These are phyloP conservation scores for Axinella damicornis DNA, from an alignment of 37 sponge, comb jelly and placozoan species.

Conservation along the genomic window DNA sequence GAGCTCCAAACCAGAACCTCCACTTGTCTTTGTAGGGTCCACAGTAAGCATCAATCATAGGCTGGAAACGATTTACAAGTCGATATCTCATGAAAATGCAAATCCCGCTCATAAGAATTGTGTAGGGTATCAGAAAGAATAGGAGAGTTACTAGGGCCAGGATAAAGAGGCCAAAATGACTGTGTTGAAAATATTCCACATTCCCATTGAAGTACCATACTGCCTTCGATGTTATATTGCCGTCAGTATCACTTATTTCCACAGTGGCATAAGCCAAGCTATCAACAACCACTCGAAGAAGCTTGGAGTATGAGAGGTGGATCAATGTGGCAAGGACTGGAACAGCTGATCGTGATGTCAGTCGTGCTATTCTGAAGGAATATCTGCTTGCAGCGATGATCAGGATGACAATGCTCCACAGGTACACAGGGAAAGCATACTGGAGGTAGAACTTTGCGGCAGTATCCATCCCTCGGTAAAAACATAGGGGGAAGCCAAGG, in stretches of 20 bases:
- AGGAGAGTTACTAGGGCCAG: background rate
- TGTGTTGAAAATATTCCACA: background rate
- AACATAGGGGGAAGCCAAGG: constrained; percentile 19
- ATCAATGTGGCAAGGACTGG: constrained; percentile 55
- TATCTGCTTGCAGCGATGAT: background rate
- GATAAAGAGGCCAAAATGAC: background rate
- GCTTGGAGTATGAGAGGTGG: constrained; percentile 25
- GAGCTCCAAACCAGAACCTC: constrained; percentile 41
- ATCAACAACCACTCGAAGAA: constrained; percentile 8
- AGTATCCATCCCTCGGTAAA: constrained; percentile 59
- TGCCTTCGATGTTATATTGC: too few relatives aligned
- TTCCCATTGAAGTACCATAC: constrained; percentile 38
- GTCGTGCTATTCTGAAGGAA: background rate
- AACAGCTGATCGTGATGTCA: constrained; percentile 24
- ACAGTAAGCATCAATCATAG: constrained; percentile 43
- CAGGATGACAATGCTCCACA: background rate
- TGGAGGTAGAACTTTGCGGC: constrained; percentile 26
- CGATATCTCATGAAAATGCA: constrained; percentile 1
- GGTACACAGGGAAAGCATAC: constrained; percentile 54
- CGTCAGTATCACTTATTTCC: background rate
- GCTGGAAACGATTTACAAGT: constrained; percentile 19
- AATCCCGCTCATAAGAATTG: constrained; percentile 6
- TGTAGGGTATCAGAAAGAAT: constrained; percentile 36
- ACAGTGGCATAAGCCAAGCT: constrained; percentile 16
- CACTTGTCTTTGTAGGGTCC: constrained; percentile 63